Evolutionary conservation across 2,888 invertebrate species (phyloP).

Genomic region (Drosophila tripunctata): DNA sequence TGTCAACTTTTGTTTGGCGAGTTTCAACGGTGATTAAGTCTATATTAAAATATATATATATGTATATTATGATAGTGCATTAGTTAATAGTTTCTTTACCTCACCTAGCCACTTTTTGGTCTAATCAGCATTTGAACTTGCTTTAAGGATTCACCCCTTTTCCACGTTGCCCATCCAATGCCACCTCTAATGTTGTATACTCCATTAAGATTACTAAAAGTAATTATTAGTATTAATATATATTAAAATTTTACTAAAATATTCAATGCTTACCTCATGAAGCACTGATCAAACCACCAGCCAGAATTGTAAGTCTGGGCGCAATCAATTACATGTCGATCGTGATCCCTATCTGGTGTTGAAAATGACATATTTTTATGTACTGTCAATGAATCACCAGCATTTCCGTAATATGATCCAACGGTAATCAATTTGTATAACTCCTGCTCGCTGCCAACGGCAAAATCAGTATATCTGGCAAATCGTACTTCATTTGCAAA

Average conservation of each 20-base stretch:
- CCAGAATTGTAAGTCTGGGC: slow-evolving; percentile 88
- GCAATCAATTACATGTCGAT: slow-evolving; percentile 86
- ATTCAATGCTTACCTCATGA: slow-evolving; percentile 85
- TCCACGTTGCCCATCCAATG: slow-evolving; percentile 87
- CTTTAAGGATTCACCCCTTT: slow-evolving; percentile 86
- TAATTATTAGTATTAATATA: not conserved
- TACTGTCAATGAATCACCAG: slow-evolving; percentile 88
- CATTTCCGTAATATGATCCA: slow-evolving; percentile 87
- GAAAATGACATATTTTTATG: slow-evolving; percentile 89
- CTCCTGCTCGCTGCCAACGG: slow-evolving; percentile 87
- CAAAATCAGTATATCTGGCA: slow-evolving; percentile 87
- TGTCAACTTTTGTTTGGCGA: too few species aligned
- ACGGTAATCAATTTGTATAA: slow-evolving; percentile 87
- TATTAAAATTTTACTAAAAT: not conserved
- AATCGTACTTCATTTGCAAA: slow-evolving; percentile 85
- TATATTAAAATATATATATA: too few species aligned
- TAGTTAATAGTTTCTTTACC: too few species aligned
- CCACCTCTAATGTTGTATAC: too few species aligned
- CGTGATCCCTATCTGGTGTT: slow-evolving; percentile 87
- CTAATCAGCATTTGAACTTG: slow-evolving; percentile 86
- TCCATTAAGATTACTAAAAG: slow-evolving; percentile 87
- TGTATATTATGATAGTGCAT: too few species aligned
- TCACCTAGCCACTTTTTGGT: not conserved
- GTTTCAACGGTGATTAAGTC: too few species aligned
- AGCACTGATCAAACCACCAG: slow-evolving; percentile 90